Percentiles rank a stretch among this genome's conserved stretches.
These are phyloP conservation scores for Acanthosepion lycidas DNA, from an alignment of 2,888 invertebrate species.

Conservation along the genomic window DNA sequence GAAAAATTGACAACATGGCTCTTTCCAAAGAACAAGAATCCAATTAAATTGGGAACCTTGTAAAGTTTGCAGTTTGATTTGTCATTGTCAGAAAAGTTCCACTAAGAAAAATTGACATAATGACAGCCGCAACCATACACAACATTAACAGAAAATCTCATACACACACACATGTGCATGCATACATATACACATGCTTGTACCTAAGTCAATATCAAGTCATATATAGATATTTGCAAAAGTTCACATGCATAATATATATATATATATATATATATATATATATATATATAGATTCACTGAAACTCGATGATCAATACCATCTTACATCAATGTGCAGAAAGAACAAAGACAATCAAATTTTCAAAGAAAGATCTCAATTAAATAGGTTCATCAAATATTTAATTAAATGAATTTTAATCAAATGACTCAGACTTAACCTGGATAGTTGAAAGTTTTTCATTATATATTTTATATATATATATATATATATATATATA, in stretches of 20 bases:
- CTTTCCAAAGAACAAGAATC: neutral
- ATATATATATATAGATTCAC: neutral
- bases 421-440: constrained; percentile 33
- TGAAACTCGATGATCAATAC: neutral
- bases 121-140: neutral
- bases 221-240: neutral
- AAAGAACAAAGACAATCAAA: constrained; percentile 4
- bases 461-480: neutral
- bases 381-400: constrained; percentile 33
- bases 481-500: neutral
- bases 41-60: neutral
- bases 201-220: neutral
- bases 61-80: constrained; percentile 33
- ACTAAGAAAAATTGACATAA: constrained; percentile 13
- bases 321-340: neutral
- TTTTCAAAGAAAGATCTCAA: constrained; percentile 20
- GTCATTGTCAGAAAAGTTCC: neutral
- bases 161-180: neutral
- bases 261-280: neutral
- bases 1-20: neutral
- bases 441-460: neutral
- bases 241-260: neutral
- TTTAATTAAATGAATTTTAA: constrained; percentile 22
- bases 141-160: neutral
- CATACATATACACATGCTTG: too few species aligned